phyloP scores from a whole-genome alignment of 1,140 invertebrate species.

The Trichonephila inaurata region DNA sequence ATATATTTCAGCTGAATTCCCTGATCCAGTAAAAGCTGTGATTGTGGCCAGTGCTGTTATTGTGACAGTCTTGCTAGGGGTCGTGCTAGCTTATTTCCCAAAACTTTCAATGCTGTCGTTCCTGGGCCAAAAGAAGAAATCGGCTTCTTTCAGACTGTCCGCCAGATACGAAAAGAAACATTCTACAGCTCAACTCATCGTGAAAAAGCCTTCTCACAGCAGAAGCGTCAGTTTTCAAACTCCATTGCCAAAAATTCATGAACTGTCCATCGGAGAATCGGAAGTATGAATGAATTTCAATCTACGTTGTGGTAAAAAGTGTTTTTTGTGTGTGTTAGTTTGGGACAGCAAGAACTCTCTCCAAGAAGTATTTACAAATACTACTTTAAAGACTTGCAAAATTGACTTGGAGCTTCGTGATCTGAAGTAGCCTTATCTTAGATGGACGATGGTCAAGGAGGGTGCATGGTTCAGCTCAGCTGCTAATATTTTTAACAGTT shows the following conservation, averaged over 20 bases:
- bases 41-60: slow-evolving; percentile 69
- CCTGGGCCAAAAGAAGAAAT: slow-evolving; percentile 32
- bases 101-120: slow-evolving; percentile 16
- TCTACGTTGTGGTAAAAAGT: no score
- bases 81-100: slow-evolving; percentile 61
- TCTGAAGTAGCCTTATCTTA: no score
- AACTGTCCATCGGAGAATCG: slow-evolving; percentile 25
- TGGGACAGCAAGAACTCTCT: no score
- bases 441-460: no score
- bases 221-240: slow-evolving; percentile 65
- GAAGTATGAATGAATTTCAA: slow-evolving; percentile 13
- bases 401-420: no score
- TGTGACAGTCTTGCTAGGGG: slow-evolving; percentile 61
- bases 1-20: slow-evolving; percentile 42
- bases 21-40: slow-evolving; percentile 63
- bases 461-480: no score
- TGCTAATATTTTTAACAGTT: no score
- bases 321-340: no score
- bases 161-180: slow-evolving; percentile 20
- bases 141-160: background rate
- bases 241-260: slow-evolving; percentile 49
- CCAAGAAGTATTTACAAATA: no score
- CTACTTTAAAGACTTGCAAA: no score
- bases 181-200: background rate
- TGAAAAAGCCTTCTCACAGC: background rate